Evolutionary conservation across 2,888 invertebrate genomes (phyloP), one percentile per base, ranked within the genome.

Genomic region (Cataglyphis albicans): DNA sequence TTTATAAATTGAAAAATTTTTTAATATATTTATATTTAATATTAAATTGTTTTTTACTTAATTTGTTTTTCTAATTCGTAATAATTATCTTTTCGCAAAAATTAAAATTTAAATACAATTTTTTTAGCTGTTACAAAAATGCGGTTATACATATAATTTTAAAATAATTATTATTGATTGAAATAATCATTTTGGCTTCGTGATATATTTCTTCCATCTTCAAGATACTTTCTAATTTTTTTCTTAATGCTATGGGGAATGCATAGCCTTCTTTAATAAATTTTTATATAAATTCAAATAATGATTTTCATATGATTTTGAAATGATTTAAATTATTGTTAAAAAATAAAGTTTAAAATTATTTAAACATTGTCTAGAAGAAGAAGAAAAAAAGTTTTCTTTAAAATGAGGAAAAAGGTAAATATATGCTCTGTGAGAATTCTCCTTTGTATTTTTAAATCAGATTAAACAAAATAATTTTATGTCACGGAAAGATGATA

Each of bases 11-110:
- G 21, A 25, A 72, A 57, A 0, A 4, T 21, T 57, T 57, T 21
- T 57, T 57, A 4, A 10, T 21, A 48, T 18, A 48, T 48, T 6
- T 10, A 4, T 10, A 57, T 57, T 57, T 21, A 57, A 21, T 57
- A 57, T n/a, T 21, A 21, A 57, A 21, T 57, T 57, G 12, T 21
- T 57, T 57, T 57, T 52, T n/a, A 7, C 2, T 52, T 52, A 10
- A 52, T 64, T 35, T 18, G 3, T 44, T 41, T 25, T 41, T 15
- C 48, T 52, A n/a, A 52, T 65, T 41, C 2, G 7, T 65, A 41
- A 18, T 41, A 21, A 25, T 65, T 65, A 64, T 9, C 6, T 25
- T 67, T 67, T 67, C 48, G 12, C 12, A 68, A 52, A n/a, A 52
- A 68, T 52, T n/a, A 7, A n/a, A 52, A 52, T n/a, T 7, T 52